A percentile compares a stretch with the other conserved stretches of the same genome.
These are phyloP conservation scores for Rhynchomys soricoides DNA, from an alignment of 2,113 vertebrate genomes.

Conservation along the genomic window DNA sequence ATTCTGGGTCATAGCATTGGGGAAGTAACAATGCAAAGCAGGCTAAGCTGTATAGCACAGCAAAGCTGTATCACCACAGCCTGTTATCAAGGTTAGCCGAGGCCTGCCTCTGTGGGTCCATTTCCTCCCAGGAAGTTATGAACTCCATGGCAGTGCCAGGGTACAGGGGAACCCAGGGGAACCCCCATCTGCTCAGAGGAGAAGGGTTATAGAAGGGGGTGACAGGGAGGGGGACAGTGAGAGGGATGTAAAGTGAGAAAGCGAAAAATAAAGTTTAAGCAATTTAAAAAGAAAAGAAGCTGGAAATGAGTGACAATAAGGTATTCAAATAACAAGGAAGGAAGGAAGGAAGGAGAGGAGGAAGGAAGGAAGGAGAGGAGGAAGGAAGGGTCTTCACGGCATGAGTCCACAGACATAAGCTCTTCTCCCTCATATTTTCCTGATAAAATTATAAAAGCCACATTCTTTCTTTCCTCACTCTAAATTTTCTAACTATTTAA, in stretches of 20 bases:
- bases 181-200: too few relatives aligned
- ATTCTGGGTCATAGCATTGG: not conserved
- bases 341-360: too few relatives aligned
- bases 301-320: too few relatives aligned
- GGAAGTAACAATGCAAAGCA: not conserved
- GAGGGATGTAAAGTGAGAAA: too few relatives aligned
- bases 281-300: too few relatives aligned
- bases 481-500: conserved; percentile 31
- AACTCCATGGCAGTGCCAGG: not conserved
- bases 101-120: not conserved
- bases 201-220: too few relatives aligned
- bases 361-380: too few relatives aligned
- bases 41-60: not conserved
- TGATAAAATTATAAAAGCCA: conserved; percentile 4
- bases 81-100: not conserved
- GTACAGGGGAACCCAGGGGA: too few relatives aligned
- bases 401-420: not conserved
- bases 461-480: not conserved
- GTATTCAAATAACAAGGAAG: too few relatives aligned
- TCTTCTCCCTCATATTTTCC: not conserved
- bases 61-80: not conserved
- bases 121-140: not conserved
- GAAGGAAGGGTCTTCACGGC: not conserved
- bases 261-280: too few relatives aligned
- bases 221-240: too few relatives aligned